A percentile compares a stretch with the other conserved stretches of the same genome.
Conservation (phyloP, 2,888 invertebrate species). For the Sesia apiformis region DNA sequence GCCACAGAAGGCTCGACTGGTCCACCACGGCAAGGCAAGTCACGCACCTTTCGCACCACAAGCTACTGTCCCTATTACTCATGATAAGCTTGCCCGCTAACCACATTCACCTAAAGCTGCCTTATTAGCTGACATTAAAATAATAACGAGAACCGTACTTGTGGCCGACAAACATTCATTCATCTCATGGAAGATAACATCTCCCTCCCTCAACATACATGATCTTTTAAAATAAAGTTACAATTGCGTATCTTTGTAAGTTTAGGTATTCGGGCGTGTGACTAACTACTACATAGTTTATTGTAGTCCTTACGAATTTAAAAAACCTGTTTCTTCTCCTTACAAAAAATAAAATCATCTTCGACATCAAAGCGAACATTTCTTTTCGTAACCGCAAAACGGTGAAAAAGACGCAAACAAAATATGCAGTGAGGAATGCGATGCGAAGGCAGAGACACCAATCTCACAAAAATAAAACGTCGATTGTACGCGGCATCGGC, state of each 20-base stretch:
- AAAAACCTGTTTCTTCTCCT: background rate
- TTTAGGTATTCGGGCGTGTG: too few species aligned
- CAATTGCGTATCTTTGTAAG: too few species aligned
- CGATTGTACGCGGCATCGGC: constrained; percentile 47
- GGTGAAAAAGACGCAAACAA: constrained; percentile 44
- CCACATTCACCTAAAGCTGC: constrained; percentile 43
- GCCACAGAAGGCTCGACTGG: constrained; percentile 17
- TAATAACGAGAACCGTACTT: constrained; percentile 39
- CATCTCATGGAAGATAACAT: constrained; percentile 18
- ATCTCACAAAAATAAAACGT: constrained; percentile 62
- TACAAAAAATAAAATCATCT: constrained; percentile 7
- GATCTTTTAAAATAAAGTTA: too few species aligned
- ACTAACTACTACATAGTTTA: too few species aligned
- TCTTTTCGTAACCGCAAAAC: constrained; percentile 25
- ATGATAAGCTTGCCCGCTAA: constrained; percentile 39
- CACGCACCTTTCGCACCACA: constrained; percentile 43
- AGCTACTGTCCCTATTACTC: constrained; percentile 42
- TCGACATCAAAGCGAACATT: constrained; percentile 34
- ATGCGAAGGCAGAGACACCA: constrained; percentile 44
- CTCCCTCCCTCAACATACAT: background rate
- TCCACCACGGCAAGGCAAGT: constrained; percentile 20
- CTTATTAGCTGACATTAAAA: constrained; percentile 52
- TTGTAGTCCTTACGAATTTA: too few species aligned
- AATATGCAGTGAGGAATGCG: constrained; percentile 46
- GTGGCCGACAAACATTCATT: constrained; percentile 25